Conservation (phyloP, 2,113 vertebrate species). For the Lepidothrix coronata region DNA sequence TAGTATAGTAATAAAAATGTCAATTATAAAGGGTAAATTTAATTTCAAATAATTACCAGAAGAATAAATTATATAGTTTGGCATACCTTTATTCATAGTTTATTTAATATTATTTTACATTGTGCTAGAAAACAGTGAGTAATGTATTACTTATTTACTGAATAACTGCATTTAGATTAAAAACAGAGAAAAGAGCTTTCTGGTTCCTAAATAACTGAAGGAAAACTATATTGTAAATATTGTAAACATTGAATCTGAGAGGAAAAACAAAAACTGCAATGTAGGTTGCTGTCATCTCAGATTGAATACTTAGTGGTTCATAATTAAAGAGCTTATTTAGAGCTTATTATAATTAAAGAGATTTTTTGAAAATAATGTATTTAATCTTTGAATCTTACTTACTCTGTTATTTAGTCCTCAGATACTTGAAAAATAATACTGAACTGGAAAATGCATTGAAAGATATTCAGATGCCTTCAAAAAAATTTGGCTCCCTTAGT, state of each 20-base stretch:
- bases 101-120: background rate
- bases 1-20: background rate
- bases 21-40: background rate
- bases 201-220: background rate
- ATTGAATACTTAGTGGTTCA: background rate
- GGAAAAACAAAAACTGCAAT: background rate
- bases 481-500: constrained; percentile 70
- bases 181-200: background rate
- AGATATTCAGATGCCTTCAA: constrained; percentile 87
- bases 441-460: constrained; percentile 77
- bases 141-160: background rate
- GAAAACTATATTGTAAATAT: background rate
- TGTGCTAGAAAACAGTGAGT: constrained; percentile 3
- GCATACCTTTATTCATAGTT: background rate
- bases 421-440: constrained; percentile 85
- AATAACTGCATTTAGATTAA: background rate
- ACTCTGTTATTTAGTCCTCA: constrained; percentile 72
- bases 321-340: background rate
- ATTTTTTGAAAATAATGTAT: background rate
- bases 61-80: background rate
- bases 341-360: too few relatives aligned
- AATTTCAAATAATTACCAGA: background rate
- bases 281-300: background rate
- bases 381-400: background rate
- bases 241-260: background rate